Conservation (phyloP, 2,797 vertebrate genomes). For the Mionectes olivaceus region DNA sequence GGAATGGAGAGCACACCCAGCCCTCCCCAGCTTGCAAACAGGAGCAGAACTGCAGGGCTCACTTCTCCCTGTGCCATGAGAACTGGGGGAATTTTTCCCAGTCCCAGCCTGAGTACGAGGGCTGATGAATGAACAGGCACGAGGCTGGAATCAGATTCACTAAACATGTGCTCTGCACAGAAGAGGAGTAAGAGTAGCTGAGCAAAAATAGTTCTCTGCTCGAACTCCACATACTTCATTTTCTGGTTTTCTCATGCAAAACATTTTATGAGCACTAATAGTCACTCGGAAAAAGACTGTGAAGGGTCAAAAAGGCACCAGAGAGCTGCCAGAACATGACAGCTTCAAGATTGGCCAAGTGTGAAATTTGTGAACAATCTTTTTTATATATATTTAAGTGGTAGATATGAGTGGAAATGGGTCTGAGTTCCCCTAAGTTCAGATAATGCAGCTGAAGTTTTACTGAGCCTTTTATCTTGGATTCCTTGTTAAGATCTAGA, state of each 20-base stretch:
- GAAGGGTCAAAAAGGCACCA: not conserved
- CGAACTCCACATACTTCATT: not conserved
- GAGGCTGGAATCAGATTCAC: not conserved
- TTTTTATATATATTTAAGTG: not conserved
- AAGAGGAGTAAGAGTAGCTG: not conserved
- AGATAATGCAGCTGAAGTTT: not conserved
- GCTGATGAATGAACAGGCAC: conserved; percentile 16
- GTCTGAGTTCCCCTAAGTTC: not conserved
- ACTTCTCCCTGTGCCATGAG: not conserved
- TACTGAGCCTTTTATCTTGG: not conserved
- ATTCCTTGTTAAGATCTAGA: not conserved
- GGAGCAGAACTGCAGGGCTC: not conserved
- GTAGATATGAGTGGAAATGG: not conserved
- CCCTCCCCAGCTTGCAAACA: not conserved
- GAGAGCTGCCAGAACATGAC: not conserved
- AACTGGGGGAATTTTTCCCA: not conserved
- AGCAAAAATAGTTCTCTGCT: not conserved
- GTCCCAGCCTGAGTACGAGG: not conserved
- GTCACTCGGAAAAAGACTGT: not conserved
- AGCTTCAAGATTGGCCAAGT: not conserved
- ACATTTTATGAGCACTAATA: not conserved
- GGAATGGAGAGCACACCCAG: not conserved
- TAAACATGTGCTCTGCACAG: not conserved
- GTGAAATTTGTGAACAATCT: not conserved
- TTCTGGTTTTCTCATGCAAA: not conserved